Evolutionary conservation across 53 echinoderm and acorn worm genomes (phyloP), one percentile per base, ranked within the genome.

Genomic region (Patiria pectinifera): DNA sequence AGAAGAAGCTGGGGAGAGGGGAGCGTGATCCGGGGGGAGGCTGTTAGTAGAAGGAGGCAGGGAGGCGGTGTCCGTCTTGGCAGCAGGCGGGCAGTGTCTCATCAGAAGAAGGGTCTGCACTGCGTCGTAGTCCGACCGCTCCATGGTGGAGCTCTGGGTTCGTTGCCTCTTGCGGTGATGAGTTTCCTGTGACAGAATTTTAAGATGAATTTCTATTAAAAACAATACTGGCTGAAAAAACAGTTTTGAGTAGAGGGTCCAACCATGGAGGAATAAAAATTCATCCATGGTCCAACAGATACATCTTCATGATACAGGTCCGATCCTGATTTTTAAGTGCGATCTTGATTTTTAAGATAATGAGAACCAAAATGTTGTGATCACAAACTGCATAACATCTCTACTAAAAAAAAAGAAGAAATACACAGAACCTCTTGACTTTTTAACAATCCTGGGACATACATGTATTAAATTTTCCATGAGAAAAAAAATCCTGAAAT

Each of bases 21-120:
- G 95, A 48, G 92, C 87, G 2, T 6, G 53, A 24, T 86, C 74
- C 7, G 47, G 48, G 2, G 83, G 82, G 2, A 46, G 35, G 6
- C 69, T 26, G 76, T 48, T 25, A 3, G 93, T 89, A 35, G 89
- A 89, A 71, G 82, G 72, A 13, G 76, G 89, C 10, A 58, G 83
- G 19, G 76, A 83, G 14, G 86, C 21, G 0, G 75, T 59, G 60
- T 88, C 87, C 0, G 71, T 35, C 44, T 71, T 77, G 0, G 81
- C 5, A 59, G 89, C 83, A 11, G 96, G 86, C 18, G 96, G 92
- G 85, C 78, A 91, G 78, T 91, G 82, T 18, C 97, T 86, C 97
- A 97, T 97, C 22, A 96, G 95, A 19, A 97, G 95, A 2, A 97
- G 91, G 2, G 97, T 97, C 87, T 97, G 83, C 89, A 97, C 96